Evolutionary conservation across 2,113 vertebrate species (phyloP).

Genomic region (Oncorhynchus tshawytscha): DNA sequence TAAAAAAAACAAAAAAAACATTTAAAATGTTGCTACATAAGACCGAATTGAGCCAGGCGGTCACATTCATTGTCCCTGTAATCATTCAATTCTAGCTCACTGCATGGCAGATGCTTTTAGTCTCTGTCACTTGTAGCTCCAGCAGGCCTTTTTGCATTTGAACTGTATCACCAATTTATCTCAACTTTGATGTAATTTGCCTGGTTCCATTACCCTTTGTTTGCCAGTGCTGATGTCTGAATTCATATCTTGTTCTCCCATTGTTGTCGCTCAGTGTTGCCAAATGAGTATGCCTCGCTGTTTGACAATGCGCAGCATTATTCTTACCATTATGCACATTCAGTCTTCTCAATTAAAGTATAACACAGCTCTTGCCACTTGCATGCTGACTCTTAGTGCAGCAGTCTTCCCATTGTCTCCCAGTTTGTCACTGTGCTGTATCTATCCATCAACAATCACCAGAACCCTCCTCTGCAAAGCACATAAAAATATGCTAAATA

Average conservation of each 20-base stretch:
- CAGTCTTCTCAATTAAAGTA: conserved; percentile 58
- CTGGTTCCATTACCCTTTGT: conserved; percentile 67
- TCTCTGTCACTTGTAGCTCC: not conserved
- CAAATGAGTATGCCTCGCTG: conserved; percentile 54
- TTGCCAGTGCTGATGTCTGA: conserved; percentile 62
- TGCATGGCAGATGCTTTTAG: conserved; percentile 7
- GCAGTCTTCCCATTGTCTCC: conserved; percentile 42
- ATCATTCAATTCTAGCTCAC: conserved; percentile 8
- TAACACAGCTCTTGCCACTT: conserved; percentile 56
- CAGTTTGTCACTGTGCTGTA: conserved; percentile 7
- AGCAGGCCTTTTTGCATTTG: conserved; percentile 40
- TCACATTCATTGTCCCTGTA: not conserved
- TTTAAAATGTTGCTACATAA: not conserved
- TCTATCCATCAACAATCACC: conserved; percentile 40
- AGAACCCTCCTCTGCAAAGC: not conserved
- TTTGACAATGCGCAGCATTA: conserved; percentile 57
- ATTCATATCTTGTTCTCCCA: conserved; percentile 54
- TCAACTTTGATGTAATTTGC: conserved; percentile 47
- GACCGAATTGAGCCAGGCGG: not conserved
- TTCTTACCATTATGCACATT: conserved; percentile 41
- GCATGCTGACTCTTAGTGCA: conserved; percentile 42
- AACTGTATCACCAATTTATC: conserved; percentile 51
- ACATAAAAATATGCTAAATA: not conserved
- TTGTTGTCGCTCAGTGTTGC: conserved; percentile 52
- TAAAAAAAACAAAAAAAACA: no score